Evolutionary conservation across 2,113 vertebrate genomes (phyloP).

Genomic region (Heteronetta atricapilla): DNA sequence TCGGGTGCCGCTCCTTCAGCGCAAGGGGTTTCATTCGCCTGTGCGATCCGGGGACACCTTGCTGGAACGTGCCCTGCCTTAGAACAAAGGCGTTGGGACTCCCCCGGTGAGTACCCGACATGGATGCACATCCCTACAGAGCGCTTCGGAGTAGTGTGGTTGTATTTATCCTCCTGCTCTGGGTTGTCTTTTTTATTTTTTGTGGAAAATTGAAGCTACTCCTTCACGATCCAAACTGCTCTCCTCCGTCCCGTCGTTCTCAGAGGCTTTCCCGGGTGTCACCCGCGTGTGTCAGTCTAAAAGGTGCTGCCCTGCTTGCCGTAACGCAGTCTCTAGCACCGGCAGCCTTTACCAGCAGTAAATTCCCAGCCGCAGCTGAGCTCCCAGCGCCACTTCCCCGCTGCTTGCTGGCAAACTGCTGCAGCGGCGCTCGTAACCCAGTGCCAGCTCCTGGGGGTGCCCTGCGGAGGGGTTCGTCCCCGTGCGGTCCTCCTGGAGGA

Average conservation of each 20-base stretch:
- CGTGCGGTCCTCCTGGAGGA: constrained; percentile 20
- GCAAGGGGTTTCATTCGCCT: neutral
- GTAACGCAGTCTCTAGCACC: neutral
- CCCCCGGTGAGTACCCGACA: neutral
- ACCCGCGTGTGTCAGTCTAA: constrained; percentile 3
- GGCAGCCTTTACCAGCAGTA: neutral
- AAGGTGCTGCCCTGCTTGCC: constrained; percentile 29
- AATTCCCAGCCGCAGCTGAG: neutral
- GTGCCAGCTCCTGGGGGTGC: rapidly evolving
- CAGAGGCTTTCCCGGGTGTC: neutral
- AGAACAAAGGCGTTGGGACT: neutral
- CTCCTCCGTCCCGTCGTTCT: neutral
- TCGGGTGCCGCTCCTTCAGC: rapidly evolving
- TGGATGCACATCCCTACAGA: neutral
- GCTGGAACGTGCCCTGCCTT: neutral
- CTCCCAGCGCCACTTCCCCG: neutral
- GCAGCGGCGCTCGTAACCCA: neutral
- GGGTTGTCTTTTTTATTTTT: neutral
- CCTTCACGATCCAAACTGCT: neutral
- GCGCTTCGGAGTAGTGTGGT: constrained; percentile 11
- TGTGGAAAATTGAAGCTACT: neutral
- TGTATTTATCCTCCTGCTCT: constrained; percentile 43
- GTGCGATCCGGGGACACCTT: neutral
- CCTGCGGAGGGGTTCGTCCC: neutral
- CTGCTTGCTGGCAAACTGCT: neutral